These are phyloP conservation scores for Hermaeophaga mercurialis DNA, from an alignment of 2,888 invertebrate genomes.

Conservation along the genomic window DNA sequence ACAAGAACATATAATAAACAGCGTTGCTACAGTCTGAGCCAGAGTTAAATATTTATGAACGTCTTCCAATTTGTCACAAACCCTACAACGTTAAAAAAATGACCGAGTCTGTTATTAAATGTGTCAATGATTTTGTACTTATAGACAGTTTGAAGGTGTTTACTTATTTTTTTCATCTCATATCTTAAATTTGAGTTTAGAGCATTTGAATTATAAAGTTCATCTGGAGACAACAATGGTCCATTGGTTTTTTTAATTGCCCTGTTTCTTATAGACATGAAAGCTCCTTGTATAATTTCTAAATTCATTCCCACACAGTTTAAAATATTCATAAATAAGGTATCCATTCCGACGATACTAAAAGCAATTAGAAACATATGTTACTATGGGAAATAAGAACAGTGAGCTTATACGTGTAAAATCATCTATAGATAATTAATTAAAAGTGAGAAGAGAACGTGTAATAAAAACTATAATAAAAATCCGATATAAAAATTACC, in stretches of 20 bases:
- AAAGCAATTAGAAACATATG: constrained; percentile 23
- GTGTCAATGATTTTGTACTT: constrained; percentile 36
- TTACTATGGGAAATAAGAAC: no score
- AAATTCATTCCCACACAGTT: constrained; percentile 50
- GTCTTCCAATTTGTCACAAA: constrained; percentile 48
- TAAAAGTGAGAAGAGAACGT: no score
- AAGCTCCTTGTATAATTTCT: constrained; percentile 50
- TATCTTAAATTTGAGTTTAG: constrained; percentile 39
- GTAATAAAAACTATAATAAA: no score
- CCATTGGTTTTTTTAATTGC: constrained; percentile 28
- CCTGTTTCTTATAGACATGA: constrained; percentile 43
- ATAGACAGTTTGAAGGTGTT: constrained; percentile 49
- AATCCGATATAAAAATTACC: constrained; percentile 22
- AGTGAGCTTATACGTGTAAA: no score
- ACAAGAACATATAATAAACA: constrained; percentile 53
- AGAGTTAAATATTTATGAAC: constrained; percentile 48
- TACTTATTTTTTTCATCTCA: constrained; percentile 48
- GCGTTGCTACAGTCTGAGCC: constrained; percentile 49
- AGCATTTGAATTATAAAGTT: constrained; percentile 27
- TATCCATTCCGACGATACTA: constrained; percentile 51
- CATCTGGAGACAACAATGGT: constrained; percentile 8
- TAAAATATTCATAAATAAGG: constrained; percentile 52
- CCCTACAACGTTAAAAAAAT: constrained; percentile 43
- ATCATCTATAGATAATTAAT: no score
- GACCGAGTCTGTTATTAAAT: no score